These are phyloP conservation scores for Phrixothrix hirtus DNA, from an alignment of 2,888 invertebrate genomes.

Conservation along the genomic window DNA sequence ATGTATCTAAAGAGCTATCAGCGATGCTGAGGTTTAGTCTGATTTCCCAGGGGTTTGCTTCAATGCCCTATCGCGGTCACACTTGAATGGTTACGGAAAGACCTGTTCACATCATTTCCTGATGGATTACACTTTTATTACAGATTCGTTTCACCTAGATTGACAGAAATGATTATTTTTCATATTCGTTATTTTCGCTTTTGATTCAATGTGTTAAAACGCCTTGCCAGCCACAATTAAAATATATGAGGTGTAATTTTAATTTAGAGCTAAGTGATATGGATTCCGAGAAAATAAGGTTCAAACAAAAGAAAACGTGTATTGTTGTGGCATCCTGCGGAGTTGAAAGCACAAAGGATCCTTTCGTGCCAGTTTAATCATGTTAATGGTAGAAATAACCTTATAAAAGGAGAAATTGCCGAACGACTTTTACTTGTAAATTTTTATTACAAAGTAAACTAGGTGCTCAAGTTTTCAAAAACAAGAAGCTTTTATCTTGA, in stretches of 20 bases:
- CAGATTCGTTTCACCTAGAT: conserved; percentile 23
- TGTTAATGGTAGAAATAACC: conserved; percentile 43
- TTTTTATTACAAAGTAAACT: conserved; percentile 5
- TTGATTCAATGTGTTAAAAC: too few species aligned
- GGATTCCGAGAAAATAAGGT: conserved; percentile 24
- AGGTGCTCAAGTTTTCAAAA: conserved; percentile 1
- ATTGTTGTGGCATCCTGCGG: conserved; percentile 47
- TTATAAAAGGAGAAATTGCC: conserved; percentile 16
- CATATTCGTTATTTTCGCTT: conserved; percentile 11
- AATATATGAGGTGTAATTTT: conserved; percentile 16
- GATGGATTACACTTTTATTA: conserved; percentile 44
- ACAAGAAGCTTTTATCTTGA: conserved; percentile 1
- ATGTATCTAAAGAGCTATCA: conserved; percentile 36
- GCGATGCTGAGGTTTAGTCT: conserved; percentile 46
- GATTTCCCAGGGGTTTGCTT: conserved; percentile 55
- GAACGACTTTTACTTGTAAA: conserved; percentile 12
- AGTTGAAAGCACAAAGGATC: conserved; percentile 43
- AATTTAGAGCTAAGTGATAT: conserved; percentile 31
- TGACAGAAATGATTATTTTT: conserved; percentile 24
- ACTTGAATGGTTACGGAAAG: conserved; percentile 56
- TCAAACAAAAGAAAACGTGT: conserved; percentile 41
- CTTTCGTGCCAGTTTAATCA: conserved; percentile 51
- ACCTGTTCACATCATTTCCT: conserved; percentile 52
- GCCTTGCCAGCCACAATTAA: background rate
- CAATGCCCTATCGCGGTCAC: conserved; percentile 56